Percentiles rank a stretch among this genome's conserved stretches.
These are phyloP conservation scores for Pinna nobilis DNA, from an alignment of 1,140 invertebrate genomes.

Conservation along the genomic window DNA sequence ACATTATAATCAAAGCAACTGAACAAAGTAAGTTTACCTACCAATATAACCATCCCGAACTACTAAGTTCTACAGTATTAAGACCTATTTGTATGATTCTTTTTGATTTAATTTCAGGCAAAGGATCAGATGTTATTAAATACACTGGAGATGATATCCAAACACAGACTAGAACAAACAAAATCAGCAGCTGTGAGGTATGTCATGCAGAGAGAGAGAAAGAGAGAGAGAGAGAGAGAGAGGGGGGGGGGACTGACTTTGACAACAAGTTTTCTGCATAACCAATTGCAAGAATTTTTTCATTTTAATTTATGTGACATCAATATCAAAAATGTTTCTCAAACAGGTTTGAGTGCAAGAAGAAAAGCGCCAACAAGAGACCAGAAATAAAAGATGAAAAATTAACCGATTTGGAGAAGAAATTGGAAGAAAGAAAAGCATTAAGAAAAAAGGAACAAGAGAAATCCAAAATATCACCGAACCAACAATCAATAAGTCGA, in stretches of 20 bases:
- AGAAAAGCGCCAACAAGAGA: conserved; percentile 50
- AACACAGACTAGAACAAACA: conserved; percentile 69
- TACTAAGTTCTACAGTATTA: neutral
- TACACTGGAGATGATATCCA: conserved; percentile 70
- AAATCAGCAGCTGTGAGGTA: conserved; percentile 66
- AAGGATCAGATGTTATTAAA: conserved; percentile 71
- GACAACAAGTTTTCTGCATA: neutral
- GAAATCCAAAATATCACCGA: conserved; percentile 38
- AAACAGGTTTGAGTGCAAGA: conserved; percentile 60
- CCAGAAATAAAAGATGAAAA: conserved; percentile 56
- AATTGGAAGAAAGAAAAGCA: conserved; percentile 59
- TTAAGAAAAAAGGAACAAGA: conserved; percentile 60
- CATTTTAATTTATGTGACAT: neutral
- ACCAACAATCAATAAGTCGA: conserved; percentile 44
- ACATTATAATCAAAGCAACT: neutral
- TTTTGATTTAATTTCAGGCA: conserved; percentile 49
- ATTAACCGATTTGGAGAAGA: conserved; percentile 61
- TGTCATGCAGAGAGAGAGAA: no score
- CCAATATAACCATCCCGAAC: neutral
- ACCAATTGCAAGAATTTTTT: neutral
- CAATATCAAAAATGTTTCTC: neutral
- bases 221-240: neutral
- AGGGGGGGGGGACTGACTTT: neutral
- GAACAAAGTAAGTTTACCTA: neutral
- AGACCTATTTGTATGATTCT: neutral